A percentile compares a stretch with the other conserved stretches of the same genome.
phyloP scores from a whole-genome alignment of 2,888 invertebrate species.

The Hemaris fuciformis region DNA sequence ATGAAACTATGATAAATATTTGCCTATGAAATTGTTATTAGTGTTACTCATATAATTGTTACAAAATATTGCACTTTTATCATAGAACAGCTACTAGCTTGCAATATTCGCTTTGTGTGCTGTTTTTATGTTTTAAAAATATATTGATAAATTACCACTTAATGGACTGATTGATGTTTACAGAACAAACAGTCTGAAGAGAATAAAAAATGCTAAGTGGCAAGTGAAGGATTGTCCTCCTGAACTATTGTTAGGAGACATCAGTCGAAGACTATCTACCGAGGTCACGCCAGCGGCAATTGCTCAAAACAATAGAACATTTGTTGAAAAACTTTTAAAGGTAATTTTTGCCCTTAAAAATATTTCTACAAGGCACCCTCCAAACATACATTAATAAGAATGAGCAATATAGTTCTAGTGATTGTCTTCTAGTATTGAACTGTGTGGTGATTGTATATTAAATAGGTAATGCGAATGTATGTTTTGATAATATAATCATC shows the following conservation, averaged over 20 bases:
- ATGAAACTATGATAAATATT: neutral
- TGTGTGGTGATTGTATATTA: too few species aligned
- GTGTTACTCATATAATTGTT: too few species aligned
- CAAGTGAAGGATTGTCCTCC: constrained; percentile 83
- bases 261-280: constrained; percentile 80
- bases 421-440: too few species aligned
- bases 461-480: too few species aligned
- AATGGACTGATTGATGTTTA: constrained; percentile 30
- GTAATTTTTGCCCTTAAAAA: constrained; percentile 67
- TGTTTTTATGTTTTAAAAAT: constrained; percentile 30
- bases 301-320: constrained; percentile 98
- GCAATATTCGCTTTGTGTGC: constrained; percentile 39
- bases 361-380: neutral
- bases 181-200: constrained; percentile 82
- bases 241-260: constrained; percentile 71
- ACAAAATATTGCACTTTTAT: constrained; percentile 9
- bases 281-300: constrained; percentile 93
- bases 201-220: constrained; percentile 84
- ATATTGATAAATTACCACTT: neutral
- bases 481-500: too few species aligned
- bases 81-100: constrained; percentile 9
- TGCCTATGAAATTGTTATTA: too few species aligned
- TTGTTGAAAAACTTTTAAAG: constrained; percentile 98
- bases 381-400: constrained; percentile 11
- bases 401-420: too few species aligned